Conservation (phyloP, 2,113 vertebrate genomes). For the Sinocyclocheilus rhinocerous region DNA sequence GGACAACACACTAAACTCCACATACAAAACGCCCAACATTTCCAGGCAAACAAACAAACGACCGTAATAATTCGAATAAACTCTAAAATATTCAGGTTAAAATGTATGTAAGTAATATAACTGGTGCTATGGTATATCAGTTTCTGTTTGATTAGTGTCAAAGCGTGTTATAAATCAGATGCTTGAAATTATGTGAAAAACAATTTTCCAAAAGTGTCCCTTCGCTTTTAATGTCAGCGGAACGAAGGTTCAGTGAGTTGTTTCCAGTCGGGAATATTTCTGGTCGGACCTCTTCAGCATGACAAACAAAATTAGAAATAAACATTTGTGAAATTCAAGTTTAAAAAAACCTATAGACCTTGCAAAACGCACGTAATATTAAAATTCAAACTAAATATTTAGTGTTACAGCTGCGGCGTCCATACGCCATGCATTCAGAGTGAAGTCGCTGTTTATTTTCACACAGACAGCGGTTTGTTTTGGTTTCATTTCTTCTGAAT, state of each 20-base stretch:
- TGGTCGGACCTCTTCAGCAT: conserved; percentile 59
- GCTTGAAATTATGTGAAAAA: background rate
- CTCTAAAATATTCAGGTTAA: background rate
- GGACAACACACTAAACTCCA: background rate
- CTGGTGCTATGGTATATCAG: too few relatives aligned
- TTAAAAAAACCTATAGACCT: background rate
- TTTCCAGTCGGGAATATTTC: conserved; percentile 43
- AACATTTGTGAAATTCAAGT: background rate
- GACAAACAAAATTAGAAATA: conserved; percentile 22
- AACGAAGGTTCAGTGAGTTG: background rate
- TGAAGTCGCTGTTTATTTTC: background rate
- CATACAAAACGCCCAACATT: background rate
- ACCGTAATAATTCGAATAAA: background rate
- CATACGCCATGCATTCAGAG: background rate
- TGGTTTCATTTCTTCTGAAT: conserved; percentile 52
- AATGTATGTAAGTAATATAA: background rate
- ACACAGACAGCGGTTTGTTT: conserved; percentile 16
- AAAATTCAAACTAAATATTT: background rate
- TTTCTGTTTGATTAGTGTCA: background rate
- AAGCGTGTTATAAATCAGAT: background rate
- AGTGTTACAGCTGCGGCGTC: background rate
- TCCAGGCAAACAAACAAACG: background rate
- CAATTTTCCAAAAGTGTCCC: background rate
- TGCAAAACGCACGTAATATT: background rate
- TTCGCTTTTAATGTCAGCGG: conserved; percentile 19